A percentile compares a stretch with the other conserved stretches of the same genome.
phyloP scores from a whole-genome alignment of 2,797 vertebrate species.

The Yasuhikotakia modesta region DNA sequence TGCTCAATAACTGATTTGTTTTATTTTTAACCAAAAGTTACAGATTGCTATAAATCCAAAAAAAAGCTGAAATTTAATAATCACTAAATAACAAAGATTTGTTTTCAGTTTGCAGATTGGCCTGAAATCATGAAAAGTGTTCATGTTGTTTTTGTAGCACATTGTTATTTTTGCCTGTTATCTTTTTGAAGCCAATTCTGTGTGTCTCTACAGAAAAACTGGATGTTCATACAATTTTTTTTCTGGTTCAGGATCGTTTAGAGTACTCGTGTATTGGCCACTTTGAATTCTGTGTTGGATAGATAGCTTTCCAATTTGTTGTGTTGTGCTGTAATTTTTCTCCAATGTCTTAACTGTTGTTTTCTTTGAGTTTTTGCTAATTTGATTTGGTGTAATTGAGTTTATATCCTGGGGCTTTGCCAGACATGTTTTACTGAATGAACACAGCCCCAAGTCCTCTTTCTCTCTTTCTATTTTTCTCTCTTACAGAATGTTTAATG shows the following conservation, averaged over 20 bases:
- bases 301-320: not conserved
- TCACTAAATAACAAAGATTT: not conserved
- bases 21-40: too few species aligned
- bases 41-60: too few species aligned
- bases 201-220: not conserved
- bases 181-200: not conserved
- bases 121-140: not conserved
- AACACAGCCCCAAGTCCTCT: not conserved
- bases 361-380: slow-evolving; percentile 36
- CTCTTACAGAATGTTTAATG: not conserved
- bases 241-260: not conserved
- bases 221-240: not conserved
- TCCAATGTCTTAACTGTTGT: slow-evolving; percentile 31
- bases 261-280: not conserved
- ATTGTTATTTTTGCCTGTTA: not conserved
- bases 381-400: slow-evolving; percentile 34
- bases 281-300: not conserved
- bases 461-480: not conserved
- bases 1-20: too few species aligned
- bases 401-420: slow-evolving; percentile 20
- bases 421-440: slow-evolving; percentile 30
- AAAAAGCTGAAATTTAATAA: too few species aligned
- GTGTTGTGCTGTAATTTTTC: not conserved
- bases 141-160: not conserved
- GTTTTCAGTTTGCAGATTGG: not conserved